A percentile compares a stretch with the other conserved stretches of the same genome.
Evolutionary conservation across 2,113 vertebrate genomes (phyloP).

Genomic region (Ivindomyrus marchei): DNA sequence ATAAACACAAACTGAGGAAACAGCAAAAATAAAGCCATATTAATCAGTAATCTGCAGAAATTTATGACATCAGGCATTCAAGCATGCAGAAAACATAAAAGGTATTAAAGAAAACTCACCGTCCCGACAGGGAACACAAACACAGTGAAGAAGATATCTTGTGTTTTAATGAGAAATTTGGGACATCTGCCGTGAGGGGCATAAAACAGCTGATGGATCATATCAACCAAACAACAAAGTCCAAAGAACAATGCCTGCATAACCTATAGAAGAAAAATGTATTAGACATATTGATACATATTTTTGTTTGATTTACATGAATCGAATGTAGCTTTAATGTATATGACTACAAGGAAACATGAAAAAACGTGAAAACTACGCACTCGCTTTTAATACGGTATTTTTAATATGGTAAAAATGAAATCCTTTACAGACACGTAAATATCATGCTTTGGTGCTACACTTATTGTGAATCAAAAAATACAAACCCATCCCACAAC

Average conservation of each 20-base stretch:
- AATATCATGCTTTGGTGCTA: neutral
- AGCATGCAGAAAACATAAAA: neutral
- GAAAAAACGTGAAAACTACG: neutral
- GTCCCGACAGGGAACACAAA: slow-evolving; percentile 41
- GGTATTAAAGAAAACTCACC: slow-evolving; percentile 25
- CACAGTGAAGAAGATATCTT: slow-evolving; percentile 33
- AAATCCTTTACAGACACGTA: neutral
- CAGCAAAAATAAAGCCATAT: neutral
- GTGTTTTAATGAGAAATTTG: slow-evolving; percentile 3
- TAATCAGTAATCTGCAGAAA: neutral
- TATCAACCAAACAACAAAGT: slow-evolving; percentile 28
- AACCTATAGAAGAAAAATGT: slow-evolving; percentile 22
- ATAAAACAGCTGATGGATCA: slow-evolving; percentile 24
- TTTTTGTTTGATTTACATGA: neutral
- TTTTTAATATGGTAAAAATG: neutral
- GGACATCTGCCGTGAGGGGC: slow-evolving; percentile 8
- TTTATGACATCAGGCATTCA: neutral
- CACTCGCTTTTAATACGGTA: neutral
- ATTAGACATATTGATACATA: neutral
- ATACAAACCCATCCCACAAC: neutral
- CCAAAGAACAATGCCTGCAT: slow-evolving; percentile 42
- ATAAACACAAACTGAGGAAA: slow-evolving; percentile 49
- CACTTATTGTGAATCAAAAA: neutral
- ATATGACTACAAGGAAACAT: neutral
- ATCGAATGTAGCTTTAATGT: neutral